Conservation (phyloP, 1,140 invertebrate genomes). For the Acyrthosiphon pisum region DNA sequence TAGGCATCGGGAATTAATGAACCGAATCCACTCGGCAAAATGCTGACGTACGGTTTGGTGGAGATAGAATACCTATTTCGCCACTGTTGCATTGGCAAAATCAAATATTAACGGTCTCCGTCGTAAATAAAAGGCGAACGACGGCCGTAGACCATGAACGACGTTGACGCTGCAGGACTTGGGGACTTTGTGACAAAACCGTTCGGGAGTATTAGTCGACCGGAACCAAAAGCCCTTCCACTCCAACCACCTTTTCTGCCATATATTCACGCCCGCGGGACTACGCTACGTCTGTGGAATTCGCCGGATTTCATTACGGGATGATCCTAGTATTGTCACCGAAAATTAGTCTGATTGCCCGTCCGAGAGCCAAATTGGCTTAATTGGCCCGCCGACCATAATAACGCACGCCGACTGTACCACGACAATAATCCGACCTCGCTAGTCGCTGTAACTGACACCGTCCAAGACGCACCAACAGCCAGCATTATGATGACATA, state of each 20-base stretch:
- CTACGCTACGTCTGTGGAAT: neutral
- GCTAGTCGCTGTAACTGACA: neutral
- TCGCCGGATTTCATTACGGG: neutral
- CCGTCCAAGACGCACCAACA: neutral
- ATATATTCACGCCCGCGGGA: neutral
- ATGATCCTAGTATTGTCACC: neutral
- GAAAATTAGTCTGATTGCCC: neutral
- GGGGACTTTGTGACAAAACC: neutral
- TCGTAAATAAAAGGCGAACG: neutral
- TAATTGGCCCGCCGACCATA: slow-evolving; percentile 6
- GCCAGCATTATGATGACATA: slow-evolving; percentile 11
- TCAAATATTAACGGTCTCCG: neutral
- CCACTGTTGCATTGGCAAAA: neutral
- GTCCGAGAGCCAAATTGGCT: neutral
- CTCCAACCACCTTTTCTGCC: neutral
- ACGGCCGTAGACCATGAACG: neutral
- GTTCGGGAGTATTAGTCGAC: neutral
- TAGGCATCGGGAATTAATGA: neutral
- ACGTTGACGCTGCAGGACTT: neutral
- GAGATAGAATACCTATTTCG: neutral
- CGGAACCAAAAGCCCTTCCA: neutral
- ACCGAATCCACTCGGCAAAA: neutral
- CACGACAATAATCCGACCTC: neutral
- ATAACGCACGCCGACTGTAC: neutral
- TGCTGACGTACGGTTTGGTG: no score